Conservation (phyloP, 2,797 vertebrate species). For the Odontamblyopus rebecca region DNA sequence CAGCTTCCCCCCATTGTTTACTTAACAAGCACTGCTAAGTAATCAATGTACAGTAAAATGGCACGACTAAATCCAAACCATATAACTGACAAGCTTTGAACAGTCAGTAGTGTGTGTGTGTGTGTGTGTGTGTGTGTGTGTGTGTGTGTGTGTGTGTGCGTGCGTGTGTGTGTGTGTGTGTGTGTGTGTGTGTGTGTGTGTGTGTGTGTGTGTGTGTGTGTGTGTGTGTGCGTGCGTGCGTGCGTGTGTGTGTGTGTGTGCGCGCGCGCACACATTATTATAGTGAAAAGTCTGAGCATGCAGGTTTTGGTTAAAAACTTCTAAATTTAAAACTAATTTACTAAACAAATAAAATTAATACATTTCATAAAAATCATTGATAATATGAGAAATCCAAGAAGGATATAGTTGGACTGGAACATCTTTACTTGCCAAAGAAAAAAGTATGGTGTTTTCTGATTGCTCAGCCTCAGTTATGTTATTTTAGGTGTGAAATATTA, state of each 20-base stretch:
- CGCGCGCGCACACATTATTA: background rate
- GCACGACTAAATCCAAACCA: background rate
- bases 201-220: background rate
- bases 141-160: background rate
- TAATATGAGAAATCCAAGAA: background rate
- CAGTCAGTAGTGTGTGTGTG: background rate
- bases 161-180: background rate
- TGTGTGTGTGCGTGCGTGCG: background rate
- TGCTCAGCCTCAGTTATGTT: constrained; percentile 16
- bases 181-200: background rate
- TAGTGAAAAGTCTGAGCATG: no score
- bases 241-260: background rate
- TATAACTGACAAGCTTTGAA: background rate
- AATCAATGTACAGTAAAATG: background rate
- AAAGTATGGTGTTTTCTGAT: background rate
- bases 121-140: background rate
- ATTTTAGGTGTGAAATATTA: constrained; percentile 2
- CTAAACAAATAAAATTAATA: no score
- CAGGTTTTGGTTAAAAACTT: background rate
- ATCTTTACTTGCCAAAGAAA: background rate
- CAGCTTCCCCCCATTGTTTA: background rate
- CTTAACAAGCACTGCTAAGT: no score
- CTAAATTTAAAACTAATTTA: no score
- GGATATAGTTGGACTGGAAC: background rate
- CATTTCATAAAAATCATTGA: background rate